phyloP scores from a whole-genome alignment of 2,888 invertebrate genomes.

The Hartigia nigra region DNA sequence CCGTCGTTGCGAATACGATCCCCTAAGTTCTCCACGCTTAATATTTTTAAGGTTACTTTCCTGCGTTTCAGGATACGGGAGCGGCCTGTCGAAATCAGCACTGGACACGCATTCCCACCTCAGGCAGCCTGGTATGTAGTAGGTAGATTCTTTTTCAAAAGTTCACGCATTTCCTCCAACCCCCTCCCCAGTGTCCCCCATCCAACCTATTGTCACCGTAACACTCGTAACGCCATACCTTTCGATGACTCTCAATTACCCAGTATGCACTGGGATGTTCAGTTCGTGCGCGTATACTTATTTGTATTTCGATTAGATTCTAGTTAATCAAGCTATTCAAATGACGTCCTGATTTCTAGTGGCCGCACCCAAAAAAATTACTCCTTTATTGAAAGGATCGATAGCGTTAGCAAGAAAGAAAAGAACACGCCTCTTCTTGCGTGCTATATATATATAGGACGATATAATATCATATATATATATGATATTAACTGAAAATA shows the following conservation, averaged over 20 bases:
- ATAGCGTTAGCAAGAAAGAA: background rate
- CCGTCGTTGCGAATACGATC: background rate
- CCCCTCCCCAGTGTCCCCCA: slow-evolving; percentile 8
- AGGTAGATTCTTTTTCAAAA: slow-evolving; percentile 57
- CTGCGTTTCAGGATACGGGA: slow-evolving; percentile 82
- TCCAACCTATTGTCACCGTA: background rate
- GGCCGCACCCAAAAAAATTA: slow-evolving; percentile 52
- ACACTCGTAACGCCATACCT: background rate
- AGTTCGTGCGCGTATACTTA: background rate
- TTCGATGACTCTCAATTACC: background rate
- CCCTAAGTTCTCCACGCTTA: slow-evolving; percentile 19
- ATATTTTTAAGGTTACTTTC: slow-evolving; percentile 33
- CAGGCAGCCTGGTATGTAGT: slow-evolving; percentile 84
- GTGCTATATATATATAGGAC: background rate
- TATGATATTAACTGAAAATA: background rate
- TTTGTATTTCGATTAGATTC: slow-evolving; percentile 3
- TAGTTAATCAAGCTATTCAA: slow-evolving; percentile 46
- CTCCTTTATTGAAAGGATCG: slow-evolving; percentile 16
- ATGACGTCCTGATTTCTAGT: slow-evolving; percentile 14
- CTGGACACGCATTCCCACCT: slow-evolving; percentile 91
- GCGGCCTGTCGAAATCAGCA: slow-evolving; percentile 87
- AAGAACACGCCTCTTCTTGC: background rate
- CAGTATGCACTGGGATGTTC: background rate
- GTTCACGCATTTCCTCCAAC: slow-evolving; percentile 42
- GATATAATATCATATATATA: background rate